These are phyloP conservation scores for Pimpla rufipes DNA, from an alignment of 2,888 invertebrate genomes.

Conservation along the genomic window DNA sequence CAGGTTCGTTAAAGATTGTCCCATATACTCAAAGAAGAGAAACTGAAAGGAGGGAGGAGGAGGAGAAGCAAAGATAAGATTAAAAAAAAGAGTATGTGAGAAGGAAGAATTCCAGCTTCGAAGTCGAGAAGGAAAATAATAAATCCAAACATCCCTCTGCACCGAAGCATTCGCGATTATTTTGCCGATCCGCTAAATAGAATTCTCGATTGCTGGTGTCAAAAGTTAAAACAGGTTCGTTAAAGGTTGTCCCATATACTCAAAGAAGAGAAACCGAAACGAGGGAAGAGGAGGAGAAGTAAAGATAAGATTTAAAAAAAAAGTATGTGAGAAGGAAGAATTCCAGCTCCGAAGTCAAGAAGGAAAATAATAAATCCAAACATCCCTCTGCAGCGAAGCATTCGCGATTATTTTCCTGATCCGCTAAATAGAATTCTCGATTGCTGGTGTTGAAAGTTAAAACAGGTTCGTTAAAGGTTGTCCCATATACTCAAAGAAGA, in stretches of 20 bases:
- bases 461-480: too few species aligned
- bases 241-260: too few species aligned
- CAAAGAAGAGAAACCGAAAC: too few species aligned
- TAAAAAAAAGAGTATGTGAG: neutral
- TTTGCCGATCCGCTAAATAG: neutral
- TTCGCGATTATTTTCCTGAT: neutral
- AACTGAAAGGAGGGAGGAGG: neutral
- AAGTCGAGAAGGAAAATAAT: neutral
- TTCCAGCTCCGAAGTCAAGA: neutral
- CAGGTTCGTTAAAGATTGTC: too few species aligned
- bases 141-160: neutral
- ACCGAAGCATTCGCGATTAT: neutral
- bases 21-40: conserved; percentile 11
- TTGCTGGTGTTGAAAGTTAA: too few species aligned
- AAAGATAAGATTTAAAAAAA: too few species aligned
- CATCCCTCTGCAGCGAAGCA: neutral
- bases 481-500: conserved; percentile 13
- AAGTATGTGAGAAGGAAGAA: neutral
- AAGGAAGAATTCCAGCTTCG: neutral
- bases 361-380: neutral
- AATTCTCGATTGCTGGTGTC: too few species aligned
- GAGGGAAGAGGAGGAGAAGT: too few species aligned
- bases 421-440: neutral
- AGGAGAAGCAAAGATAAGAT: neutral
- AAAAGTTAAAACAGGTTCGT: too few species aligned